These are phyloP conservation scores for Monochamus saltuarius DNA, from an alignment of 1,140 invertebrate species.

Conservation along the genomic window DNA sequence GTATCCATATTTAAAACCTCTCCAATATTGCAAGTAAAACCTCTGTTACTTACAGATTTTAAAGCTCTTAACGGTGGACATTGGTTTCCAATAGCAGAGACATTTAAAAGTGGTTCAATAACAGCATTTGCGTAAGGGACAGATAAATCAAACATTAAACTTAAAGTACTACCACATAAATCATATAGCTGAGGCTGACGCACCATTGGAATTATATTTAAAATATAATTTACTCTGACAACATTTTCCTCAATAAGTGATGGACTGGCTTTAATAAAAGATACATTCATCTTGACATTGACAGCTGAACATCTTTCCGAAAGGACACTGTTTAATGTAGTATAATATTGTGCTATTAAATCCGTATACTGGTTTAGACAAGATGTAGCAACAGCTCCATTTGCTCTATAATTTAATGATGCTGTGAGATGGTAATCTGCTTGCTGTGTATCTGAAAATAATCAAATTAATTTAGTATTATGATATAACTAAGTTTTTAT, in stretches of 20 bases:
- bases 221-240: constrained; percentile 82
- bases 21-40: constrained; percentile 90
- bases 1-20: constrained; percentile 92
- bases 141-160: constrained; percentile 90
- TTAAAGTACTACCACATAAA: constrained; percentile 89
- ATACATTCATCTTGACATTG: constrained; percentile 93
- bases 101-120: constrained; percentile 85
- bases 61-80: constrained; percentile 87
- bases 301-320: constrained; percentile 91
- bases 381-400: constrained; percentile 78
- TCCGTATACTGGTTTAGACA: constrained; percentile 88
- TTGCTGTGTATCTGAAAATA: constrained; percentile 78
- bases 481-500: too few species aligned
- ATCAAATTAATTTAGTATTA: too few species aligned
- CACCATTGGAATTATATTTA: constrained; percentile 84
- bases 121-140: constrained; percentile 89
- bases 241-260: constrained; percentile 80
- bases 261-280: constrained; percentile 80
- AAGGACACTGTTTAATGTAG: constrained; percentile 75
- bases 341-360: constrained; percentile 78
- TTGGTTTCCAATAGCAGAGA: constrained; percentile 84
- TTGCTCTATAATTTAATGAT: constrained; percentile 84
- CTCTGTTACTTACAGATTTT: constrained; percentile 79
- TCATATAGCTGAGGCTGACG: constrained; percentile 89
- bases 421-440: constrained; percentile 90